These are phyloP conservation scores for Dendroctonus ponderosae DNA, from an alignment of 1,140 invertebrate species.

Conservation along the genomic window DNA sequence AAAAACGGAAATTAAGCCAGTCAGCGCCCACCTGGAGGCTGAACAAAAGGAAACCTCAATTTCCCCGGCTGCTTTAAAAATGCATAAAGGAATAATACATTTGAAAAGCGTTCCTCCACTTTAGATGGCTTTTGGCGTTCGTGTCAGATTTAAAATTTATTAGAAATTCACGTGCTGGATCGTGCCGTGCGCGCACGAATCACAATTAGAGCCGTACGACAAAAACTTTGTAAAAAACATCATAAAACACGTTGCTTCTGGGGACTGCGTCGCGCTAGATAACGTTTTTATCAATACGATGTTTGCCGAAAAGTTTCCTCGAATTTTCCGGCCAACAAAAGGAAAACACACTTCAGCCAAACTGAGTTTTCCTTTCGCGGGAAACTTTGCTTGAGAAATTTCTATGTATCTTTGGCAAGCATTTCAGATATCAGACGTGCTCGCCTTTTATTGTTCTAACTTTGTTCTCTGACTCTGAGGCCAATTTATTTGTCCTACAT, in stretches of 20 bases:
- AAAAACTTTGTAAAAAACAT: too few species aligned
- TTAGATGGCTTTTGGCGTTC: conserved; percentile 11
- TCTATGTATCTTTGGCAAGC: conserved; percentile 5
- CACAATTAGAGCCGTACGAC: too few species aligned
- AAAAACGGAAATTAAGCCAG: too few species aligned
- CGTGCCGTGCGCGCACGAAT: not conserved
- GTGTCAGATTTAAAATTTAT: conserved; percentile 17
- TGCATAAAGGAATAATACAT: conserved; percentile 4
- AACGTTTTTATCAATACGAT: not conserved
- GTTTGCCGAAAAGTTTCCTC: too few species aligned
- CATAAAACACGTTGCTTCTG: too few species aligned
- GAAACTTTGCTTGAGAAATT: conserved; percentile 5
- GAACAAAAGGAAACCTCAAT: conserved; percentile 10
- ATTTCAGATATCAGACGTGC: not conserved
- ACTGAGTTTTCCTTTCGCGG: conserved; percentile 3
- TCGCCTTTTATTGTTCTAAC: conserved; percentile 2
- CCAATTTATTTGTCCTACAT: too few species aligned
- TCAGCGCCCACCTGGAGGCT: not conserved
- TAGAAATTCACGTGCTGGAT: conserved; percentile 9
- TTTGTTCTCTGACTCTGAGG: not conserved
- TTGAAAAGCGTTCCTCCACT: conserved; percentile 8
- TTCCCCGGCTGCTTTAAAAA: conserved; percentile 4
- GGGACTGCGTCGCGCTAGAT: not conserved
- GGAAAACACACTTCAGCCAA: not conserved
- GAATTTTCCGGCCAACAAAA: conserved; percentile 2